Conservation (phyloP, 1,140 invertebrate species). For the Onthophagus taurus region DNA sequence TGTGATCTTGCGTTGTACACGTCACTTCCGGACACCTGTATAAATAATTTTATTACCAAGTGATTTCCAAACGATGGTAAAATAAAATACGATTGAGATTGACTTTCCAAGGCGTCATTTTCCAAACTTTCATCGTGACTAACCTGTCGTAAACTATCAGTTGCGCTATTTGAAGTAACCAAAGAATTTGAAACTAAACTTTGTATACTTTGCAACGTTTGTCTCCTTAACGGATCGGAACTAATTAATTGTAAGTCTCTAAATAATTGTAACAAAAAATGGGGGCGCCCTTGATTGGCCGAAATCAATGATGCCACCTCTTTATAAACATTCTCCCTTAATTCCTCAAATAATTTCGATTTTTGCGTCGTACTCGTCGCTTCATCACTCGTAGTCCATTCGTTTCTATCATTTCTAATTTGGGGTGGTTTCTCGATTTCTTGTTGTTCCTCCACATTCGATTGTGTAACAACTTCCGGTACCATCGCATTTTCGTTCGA, state of each 20-base stretch:
- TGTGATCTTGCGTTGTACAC: too few species aligned
- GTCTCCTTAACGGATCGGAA: slow-evolving; percentile 52
- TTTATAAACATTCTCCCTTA: slow-evolving; percentile 58
- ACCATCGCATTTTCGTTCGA: too few species aligned
- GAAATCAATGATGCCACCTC: slow-evolving; percentile 59
- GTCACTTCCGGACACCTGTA: too few species aligned
- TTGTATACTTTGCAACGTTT: slow-evolving; percentile 50
- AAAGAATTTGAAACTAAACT: slow-evolving; percentile 30
- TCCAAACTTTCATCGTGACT: too few species aligned
- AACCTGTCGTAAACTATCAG: slow-evolving; percentile 6
- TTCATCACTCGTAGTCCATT: slow-evolving; percentile 21
- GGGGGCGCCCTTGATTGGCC: slow-evolving; percentile 56
- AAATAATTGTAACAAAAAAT: slow-evolving; percentile 57
- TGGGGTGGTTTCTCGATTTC: too few species aligned
- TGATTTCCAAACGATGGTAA: too few species aligned
- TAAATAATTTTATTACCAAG: too few species aligned
- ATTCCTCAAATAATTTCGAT: slow-evolving; percentile 52
- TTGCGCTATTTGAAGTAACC: slow-evolving; percentile 10
- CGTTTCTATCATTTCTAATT: too few species aligned
- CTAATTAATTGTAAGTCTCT: slow-evolving; percentile 54
- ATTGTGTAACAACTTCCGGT: too few species aligned
- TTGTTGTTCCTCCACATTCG: too few species aligned
- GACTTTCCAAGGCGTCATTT: too few species aligned
- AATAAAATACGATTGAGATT: too few species aligned
- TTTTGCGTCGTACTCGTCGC: neutral